A percentile compares a stretch with the other conserved stretches of the same genome.
Evolutionary conservation across 2,113 vertebrate genomes (phyloP).

Genomic region (Meleagris gallopavo): DNA sequence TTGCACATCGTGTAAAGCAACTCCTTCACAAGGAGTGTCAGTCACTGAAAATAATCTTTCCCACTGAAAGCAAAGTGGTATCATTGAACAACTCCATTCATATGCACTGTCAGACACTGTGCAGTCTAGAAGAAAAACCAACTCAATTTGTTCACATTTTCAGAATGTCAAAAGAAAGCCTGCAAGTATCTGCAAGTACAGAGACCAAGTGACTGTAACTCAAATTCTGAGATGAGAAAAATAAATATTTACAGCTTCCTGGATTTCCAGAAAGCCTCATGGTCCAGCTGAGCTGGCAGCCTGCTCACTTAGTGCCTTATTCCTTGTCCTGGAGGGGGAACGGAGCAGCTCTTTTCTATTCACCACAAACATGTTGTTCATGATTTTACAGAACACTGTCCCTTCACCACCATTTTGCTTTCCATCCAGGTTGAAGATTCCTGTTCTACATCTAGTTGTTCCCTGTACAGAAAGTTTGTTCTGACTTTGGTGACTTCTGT

Average conservation of each 20-base stretch:
- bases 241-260: neutral
- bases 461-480: neutral
- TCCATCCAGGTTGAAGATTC: neutral
- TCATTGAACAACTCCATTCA: accelerated
- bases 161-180: neutral
- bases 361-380: accelerated
- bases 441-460: neutral
- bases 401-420: neutral
- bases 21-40: neutral
- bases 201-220: no score
- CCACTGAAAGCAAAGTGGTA: neutral
- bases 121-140: neutral
- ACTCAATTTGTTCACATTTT: neutral
- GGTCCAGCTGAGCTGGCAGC: neutral
- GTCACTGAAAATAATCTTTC: neutral
- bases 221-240: accelerated
- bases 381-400: neutral
- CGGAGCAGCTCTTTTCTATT: neutral
- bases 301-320: neutral
- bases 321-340: neutral
- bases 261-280: neutral
- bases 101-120: accelerated
- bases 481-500: neutral
- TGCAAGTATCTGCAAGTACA: neutral
- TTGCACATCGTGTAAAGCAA: neutral